A percentile compares a stretch with the other conserved stretches of the same genome.
Evolutionary conservation across 2,113 vertebrate genomes (phyloP).

Genomic region (Cnemophilus loriae): DNA sequence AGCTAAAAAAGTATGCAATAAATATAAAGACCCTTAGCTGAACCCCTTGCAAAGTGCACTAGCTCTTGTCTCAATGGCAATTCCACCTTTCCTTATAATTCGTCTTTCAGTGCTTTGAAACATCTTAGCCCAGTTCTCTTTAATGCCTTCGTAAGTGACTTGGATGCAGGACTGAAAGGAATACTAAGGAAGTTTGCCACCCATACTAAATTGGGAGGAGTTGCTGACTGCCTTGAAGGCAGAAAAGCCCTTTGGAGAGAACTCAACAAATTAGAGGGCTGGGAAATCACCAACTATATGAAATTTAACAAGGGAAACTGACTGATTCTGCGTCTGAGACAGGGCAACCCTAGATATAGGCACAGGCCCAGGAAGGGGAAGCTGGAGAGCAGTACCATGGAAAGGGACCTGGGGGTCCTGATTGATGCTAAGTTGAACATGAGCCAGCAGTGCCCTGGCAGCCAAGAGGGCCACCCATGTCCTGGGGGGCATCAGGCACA

Average conservation of each 20-base stretch:
- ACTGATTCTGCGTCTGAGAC: rapidly evolving
- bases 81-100: neutral
- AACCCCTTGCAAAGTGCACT: neutral
- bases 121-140: neutral
- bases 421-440: rapidly evolving
- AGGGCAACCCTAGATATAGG: rapidly evolving
- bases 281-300: neutral
- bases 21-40: neutral
- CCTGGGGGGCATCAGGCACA: neutral
- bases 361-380: neutral
- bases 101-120: neutral
- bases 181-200: neutral
- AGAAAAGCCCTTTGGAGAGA: neutral
- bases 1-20: neutral
- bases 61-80: neutral
- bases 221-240: neutral
- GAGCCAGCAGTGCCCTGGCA: neutral
- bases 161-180: neutral
- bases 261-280: neutral
- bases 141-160: neutral
- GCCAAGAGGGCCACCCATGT: rapidly evolving
- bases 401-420: neutral
- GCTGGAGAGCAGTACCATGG: rapidly evolving
- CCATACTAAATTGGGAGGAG: neutral
- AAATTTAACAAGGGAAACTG: neutral